Conservation (phyloP, 2,888 invertebrate species). For the Mellilla xanthometata region DNA sequence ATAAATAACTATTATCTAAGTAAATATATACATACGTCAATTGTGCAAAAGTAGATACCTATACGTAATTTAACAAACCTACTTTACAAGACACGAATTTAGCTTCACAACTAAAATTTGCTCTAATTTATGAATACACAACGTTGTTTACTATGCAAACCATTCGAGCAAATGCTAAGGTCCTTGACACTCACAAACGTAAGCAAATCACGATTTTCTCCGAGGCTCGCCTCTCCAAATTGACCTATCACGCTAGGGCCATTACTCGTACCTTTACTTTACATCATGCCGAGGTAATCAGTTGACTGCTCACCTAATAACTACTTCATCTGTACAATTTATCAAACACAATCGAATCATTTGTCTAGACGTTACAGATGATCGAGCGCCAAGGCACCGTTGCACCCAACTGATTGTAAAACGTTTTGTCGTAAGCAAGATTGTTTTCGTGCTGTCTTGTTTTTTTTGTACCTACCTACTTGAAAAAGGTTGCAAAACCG, state of each 20-base stretch:
- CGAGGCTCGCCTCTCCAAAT: constrained; percentile 31
- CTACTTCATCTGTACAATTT: constrained; percentile 5
- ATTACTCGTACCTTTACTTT: constrained; percentile 1
- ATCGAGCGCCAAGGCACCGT: constrained; percentile 13
- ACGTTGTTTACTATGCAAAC: not conserved
- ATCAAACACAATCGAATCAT: constrained; percentile 10
- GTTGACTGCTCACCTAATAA: constrained; percentile 7
- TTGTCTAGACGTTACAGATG: constrained; percentile 28
- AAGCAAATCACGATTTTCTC: constrained; percentile 38
- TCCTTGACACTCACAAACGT: constrained; percentile 30
- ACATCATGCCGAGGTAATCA: not conserved
- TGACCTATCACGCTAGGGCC: constrained; percentile 49
- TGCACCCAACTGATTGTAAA: constrained; percentile 13
- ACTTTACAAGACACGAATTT: no score
- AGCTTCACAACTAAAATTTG: not conserved
- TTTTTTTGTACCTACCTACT: not conserved
- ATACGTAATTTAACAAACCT: no score
- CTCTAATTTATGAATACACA: not conserved
- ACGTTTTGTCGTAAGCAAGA: constrained; percentile 7
- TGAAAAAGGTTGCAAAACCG: not conserved
- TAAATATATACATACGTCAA: no score
- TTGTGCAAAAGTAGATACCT: no score
- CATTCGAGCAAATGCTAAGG: not conserved
- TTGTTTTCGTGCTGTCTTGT: not conserved
- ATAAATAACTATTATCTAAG: no score